Percentiles rank a stretch among this genome's conserved stretches.
These are phyloP conservation scores for Actenoides hombroni DNA, from an alignment of 2,113 vertebrate species.

Conservation along the genomic window DNA sequence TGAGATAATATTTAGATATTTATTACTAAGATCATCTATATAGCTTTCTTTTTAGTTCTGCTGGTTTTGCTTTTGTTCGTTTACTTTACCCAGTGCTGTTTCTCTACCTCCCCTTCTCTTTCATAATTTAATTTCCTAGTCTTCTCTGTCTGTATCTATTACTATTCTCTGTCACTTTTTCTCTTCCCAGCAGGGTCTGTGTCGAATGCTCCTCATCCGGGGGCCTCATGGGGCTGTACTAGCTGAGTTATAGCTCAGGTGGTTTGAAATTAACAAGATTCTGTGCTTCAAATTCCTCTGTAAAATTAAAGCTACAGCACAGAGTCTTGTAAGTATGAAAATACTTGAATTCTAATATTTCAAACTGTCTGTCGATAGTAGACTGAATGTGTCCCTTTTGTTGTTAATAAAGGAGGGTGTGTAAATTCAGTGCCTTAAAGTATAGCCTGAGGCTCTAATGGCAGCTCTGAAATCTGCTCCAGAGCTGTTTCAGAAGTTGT, in stretches of 20 bases:
- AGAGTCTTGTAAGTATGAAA: slow-evolving; percentile 63
- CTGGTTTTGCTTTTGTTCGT: neutral
- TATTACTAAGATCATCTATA: neutral
- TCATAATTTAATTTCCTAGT: neutral
- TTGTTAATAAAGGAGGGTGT: neutral
- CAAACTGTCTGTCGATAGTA: neutral
- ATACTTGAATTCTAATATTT: slow-evolving; percentile 9
- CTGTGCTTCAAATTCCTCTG: slow-evolving; percentile 50
- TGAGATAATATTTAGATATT: neutral
- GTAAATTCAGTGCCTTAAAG: neutral
- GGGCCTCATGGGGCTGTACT: slow-evolving; percentile 12
- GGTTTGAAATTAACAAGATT: slow-evolving; percentile 53
- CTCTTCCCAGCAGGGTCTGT: slow-evolving; percentile 41
- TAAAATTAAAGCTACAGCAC: slow-evolving; percentile 56
- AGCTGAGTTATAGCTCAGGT: slow-evolving; percentile 45
- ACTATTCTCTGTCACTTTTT: slow-evolving; percentile 32
- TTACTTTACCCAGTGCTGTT: neutral
- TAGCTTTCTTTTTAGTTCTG: neutral
- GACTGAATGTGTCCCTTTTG: neutral
- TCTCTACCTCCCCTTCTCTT: neutral
- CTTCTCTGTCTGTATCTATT: neutral
- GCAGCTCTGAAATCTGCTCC: neutral
- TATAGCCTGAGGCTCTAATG: neutral
- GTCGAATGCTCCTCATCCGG: neutral
- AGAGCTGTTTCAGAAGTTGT: neutral